Conservation (phyloP, 2,888 invertebrate genomes). For the Hybos culiciformis region DNA sequence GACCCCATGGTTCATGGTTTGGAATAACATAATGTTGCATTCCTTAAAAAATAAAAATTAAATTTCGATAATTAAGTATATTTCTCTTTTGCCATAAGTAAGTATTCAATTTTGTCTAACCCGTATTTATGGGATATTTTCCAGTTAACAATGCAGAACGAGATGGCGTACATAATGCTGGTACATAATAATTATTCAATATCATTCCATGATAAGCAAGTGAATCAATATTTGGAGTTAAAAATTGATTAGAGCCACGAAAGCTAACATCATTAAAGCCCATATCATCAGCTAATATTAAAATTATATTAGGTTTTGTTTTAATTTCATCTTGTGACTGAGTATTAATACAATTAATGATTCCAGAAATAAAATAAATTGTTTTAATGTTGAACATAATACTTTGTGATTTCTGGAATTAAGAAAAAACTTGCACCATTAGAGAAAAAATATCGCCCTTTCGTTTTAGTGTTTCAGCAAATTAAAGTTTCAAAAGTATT, state of each 20-base stretch:
- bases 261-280: slow-evolving; percentile 89
- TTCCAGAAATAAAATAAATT: slow-evolving; percentile 8
- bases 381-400: too few species aligned
- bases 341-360: not conserved
- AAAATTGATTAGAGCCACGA: slow-evolving; percentile 79
- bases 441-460: too few species aligned
- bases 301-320: slow-evolving; percentile 49
- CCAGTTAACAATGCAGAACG: slow-evolving; percentile 72
- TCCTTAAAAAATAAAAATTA: slow-evolving; percentile 34
- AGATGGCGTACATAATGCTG: slow-evolving; percentile 76
- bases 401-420: too few species aligned
- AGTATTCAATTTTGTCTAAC: slow-evolving; percentile 25
- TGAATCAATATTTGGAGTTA: slow-evolving; percentile 81
- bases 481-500: too few species aligned
- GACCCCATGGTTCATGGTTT: slow-evolving; percentile 55
- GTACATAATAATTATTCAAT: slow-evolving; percentile 66
- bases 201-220: slow-evolving; percentile 75
- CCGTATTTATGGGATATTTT: slow-evolving; percentile 73
- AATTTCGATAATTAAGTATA: not conserved
- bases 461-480: too few species aligned
- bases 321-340: not conserved
- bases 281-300: slow-evolving; percentile 59
- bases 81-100: not conserved
- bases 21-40: slow-evolving; percentile 58
- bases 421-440: too few species aligned